Evolutionary conservation across 2,888 invertebrate genomes (phyloP).

Genomic region (Linyphia triangularis): DNA sequence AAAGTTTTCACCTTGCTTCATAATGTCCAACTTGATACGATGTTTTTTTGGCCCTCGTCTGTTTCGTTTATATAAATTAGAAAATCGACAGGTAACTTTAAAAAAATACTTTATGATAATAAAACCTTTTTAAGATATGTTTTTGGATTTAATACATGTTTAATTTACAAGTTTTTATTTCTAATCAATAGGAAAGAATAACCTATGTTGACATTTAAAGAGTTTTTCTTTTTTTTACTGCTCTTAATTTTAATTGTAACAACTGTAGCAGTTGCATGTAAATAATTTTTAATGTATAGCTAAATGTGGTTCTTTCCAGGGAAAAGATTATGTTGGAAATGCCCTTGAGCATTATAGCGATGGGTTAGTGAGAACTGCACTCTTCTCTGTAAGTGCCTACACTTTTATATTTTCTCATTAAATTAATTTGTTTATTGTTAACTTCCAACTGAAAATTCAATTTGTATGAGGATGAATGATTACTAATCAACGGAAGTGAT

Average conservation of each 20-base stretch:
- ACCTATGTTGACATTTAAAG: not conserved
- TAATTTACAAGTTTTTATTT: not conserved
- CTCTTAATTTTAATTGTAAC: not conserved
- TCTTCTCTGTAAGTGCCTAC: slow-evolving; percentile 78
- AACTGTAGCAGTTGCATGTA: not conserved
- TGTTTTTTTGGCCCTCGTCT: slow-evolving; percentile 61
- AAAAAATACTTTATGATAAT: not conserved
- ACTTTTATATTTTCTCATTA: too few species aligned
- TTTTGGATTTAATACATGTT: not conserved
- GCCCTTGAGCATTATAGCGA: slow-evolving; percentile 87
- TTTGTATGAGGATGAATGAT: too few species aligned
- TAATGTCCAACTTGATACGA: slow-evolving; percentile 43
- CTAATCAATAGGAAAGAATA: not conserved
- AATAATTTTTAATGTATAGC: not conserved
- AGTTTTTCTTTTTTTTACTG: not conserved
- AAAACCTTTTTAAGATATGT: not conserved
- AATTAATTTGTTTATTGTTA: not conserved
- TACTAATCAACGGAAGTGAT: too few species aligned
- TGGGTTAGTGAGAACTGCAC: slow-evolving; percentile 85
- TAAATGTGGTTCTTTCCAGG: slow-evolving; percentile 81
- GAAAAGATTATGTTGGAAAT: slow-evolving; percentile 84
- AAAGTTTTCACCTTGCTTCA: not conserved
- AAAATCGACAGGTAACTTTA: slow-evolving; percentile 53
- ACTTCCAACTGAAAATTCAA: too few species aligned
- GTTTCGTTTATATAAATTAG: slow-evolving; percentile 45